Percentiles rank a stretch among this genome's conserved stretches.
Conservation (phyloP, 1,140 invertebrate species). For the Coboldia fuscipes region DNA sequence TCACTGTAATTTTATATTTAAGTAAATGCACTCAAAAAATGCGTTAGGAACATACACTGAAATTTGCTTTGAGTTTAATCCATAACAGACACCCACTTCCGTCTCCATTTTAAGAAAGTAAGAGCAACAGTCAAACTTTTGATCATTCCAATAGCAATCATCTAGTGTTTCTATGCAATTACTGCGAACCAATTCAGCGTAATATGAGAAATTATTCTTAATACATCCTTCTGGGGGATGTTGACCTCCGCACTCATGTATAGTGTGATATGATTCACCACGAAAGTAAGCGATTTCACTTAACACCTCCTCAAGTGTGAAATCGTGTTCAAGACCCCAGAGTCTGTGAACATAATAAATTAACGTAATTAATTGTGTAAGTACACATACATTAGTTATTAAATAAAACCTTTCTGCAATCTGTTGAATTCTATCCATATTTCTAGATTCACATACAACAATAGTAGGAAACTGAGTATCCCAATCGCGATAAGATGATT, state of each 20-base stretch:
- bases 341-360: slow-evolving; percentile 18
- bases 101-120: slow-evolving; percentile 38
- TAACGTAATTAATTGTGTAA: background rate
- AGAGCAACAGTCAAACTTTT: slow-evolving; percentile 36
- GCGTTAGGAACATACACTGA: no score
- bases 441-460: slow-evolving; percentile 38
- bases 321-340: slow-evolving; percentile 37
- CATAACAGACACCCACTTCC: slow-evolving; percentile 39
- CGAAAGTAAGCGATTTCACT: slow-evolving; percentile 41
- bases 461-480: slow-evolving; percentile 41
- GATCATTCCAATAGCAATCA: slow-evolving; percentile 35
- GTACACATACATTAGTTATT: background rate
- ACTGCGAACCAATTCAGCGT: slow-evolving; percentile 31
- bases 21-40: no score
- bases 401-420: slow-evolving; percentile 28
- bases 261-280: slow-evolving; percentile 37
- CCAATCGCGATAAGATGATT: slow-evolving; percentile 47
- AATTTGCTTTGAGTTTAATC: slow-evolving; percentile 37
- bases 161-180: slow-evolving; percentile 29
- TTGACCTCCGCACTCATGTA: slow-evolving; percentile 32
- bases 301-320: slow-evolving; percentile 40
- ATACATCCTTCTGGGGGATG: slow-evolving; percentile 26
- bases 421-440: slow-evolving; percentile 30
- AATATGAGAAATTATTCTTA: slow-evolving; percentile 29
- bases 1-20: no score